These are phyloP conservation scores for Hypotaenidia philippensis DNA, from an alignment of 2,797 vertebrate genomes.

Conservation along the genomic window DNA sequence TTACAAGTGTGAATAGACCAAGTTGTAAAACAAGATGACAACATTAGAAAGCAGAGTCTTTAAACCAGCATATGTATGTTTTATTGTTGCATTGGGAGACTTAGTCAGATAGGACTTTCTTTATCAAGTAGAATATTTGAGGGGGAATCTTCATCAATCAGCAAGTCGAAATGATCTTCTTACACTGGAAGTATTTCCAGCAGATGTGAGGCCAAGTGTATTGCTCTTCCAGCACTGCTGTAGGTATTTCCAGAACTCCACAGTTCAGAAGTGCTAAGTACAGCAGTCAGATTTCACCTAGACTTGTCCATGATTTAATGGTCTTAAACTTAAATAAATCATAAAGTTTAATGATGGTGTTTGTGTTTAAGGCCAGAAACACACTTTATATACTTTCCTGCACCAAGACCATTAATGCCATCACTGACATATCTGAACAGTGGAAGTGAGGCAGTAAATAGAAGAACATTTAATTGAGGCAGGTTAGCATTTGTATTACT, in stretches of 20 bases:
- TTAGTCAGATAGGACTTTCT: neutral
- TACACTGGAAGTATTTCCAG: neutral
- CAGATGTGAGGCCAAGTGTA: neutral
- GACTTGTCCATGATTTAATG: conserved; percentile 16
- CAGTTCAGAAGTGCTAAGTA: conserved; percentile 28
- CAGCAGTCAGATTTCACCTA: neutral
- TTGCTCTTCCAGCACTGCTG: neutral
- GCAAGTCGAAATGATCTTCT: neutral
- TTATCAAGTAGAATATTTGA: neutral
- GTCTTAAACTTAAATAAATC: neutral
- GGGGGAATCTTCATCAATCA: neutral
- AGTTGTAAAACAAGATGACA: neutral
- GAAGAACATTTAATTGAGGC: neutral
- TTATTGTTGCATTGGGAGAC: neutral
- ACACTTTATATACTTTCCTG: neutral
- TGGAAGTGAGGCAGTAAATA: neutral
- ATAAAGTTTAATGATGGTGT: conserved; percentile 2
- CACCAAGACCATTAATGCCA: neutral
- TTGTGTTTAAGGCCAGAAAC: conserved; percentile 22
- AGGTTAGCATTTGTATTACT: neutral
- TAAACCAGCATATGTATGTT: neutral
- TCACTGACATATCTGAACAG: neutral
- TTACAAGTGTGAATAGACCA: neutral
- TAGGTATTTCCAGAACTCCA: conserved; percentile 19
- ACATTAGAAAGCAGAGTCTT: neutral